Percentiles rank a stretch among this genome's conserved stretches.
phyloP scores from a whole-genome alignment of 2,888 invertebrate genomes.

The Spisula solida region DNA sequence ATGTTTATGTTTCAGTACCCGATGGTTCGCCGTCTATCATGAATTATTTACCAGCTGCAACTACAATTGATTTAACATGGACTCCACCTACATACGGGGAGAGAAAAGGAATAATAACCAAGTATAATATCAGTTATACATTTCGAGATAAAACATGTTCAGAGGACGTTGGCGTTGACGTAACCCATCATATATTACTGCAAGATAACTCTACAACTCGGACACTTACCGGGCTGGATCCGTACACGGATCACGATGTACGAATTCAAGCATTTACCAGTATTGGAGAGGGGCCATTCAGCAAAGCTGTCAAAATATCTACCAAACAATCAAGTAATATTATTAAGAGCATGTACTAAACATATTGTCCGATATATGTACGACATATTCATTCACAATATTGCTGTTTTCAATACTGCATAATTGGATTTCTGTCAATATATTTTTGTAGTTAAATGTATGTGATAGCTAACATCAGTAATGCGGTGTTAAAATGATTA shows the following conservation, averaged over 20 bases:
- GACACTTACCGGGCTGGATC: neutral
- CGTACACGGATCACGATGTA: constrained; percentile 13
- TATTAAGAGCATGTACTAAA: neutral
- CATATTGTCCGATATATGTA: neutral
- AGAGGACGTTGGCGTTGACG: neutral
- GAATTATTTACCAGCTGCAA: neutral
- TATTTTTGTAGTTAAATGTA: too few relatives aligned
- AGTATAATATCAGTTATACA: neutral
- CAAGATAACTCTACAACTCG: neutral
- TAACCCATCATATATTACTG: neutral
- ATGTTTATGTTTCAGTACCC: neutral
- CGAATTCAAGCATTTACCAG: constrained; percentile 20
- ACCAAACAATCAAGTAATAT: constrained; percentile 3
- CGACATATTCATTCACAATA: neutral
- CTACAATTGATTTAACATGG: neutral
- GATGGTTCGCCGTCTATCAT: neutral
- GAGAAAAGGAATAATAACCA: constrained; percentile 17
- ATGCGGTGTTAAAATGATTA: too few relatives aligned
- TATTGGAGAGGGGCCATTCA: constrained; percentile 2
- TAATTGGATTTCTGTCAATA: too few relatives aligned
- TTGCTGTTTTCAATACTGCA: too few relatives aligned
- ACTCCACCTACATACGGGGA: neutral
- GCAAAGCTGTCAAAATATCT: neutral
- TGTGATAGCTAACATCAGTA: too few relatives aligned
- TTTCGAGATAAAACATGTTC: neutral